Conservation (phyloP, 2,113 vertebrate species). For the Epinephelus moara region DNA sequence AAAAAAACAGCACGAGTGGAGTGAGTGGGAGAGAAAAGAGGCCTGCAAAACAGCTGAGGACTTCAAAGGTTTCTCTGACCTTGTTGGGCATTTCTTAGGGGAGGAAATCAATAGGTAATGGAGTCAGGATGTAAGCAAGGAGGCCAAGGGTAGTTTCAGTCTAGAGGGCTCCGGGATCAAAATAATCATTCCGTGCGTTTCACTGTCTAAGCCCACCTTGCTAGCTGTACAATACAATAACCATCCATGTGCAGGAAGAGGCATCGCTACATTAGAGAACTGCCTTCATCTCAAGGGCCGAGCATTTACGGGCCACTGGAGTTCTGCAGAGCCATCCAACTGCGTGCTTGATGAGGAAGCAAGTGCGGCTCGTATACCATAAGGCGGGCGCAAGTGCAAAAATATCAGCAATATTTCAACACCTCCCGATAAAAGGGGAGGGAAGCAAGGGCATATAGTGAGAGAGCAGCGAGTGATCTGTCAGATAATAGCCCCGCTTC, state of each 20-base stretch:
- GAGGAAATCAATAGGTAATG: conserved; percentile 83
- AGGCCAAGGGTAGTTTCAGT: conserved; percentile 58
- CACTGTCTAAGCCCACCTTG: conserved; percentile 37
- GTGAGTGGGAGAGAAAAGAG: conserved; percentile 20
- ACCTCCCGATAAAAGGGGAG: conserved; percentile 7
- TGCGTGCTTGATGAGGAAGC: conserved; percentile 14
- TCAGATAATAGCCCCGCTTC: conserved; percentile 46
- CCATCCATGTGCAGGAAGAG: conserved; percentile 18
- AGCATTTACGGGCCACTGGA: conserved; percentile 14
- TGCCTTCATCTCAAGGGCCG: conserved; percentile 5
- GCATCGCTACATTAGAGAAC: conserved; percentile 26
- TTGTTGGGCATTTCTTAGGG: conserved; percentile 69
- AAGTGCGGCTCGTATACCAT: not conserved
- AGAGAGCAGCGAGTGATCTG: conserved; percentile 33
- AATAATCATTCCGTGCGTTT: conserved; percentile 63
- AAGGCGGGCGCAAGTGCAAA: not conserved
- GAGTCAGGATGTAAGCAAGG: conserved; percentile 74
- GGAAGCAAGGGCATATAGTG: conserved; percentile 14
- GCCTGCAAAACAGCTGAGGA: conserved; percentile 47
- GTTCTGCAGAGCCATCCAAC: conserved; percentile 34
- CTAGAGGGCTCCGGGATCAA: conserved; percentile 52
- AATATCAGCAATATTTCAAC: conserved; percentile 34
- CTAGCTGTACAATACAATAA: conserved; percentile 37
- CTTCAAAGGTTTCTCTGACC: conserved; percentile 78
- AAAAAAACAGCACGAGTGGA: conserved; percentile 22